Base-by-base conservation (phyloP, 2,797 vertebrate species). In the Crenichthys baileyi region DNA sequence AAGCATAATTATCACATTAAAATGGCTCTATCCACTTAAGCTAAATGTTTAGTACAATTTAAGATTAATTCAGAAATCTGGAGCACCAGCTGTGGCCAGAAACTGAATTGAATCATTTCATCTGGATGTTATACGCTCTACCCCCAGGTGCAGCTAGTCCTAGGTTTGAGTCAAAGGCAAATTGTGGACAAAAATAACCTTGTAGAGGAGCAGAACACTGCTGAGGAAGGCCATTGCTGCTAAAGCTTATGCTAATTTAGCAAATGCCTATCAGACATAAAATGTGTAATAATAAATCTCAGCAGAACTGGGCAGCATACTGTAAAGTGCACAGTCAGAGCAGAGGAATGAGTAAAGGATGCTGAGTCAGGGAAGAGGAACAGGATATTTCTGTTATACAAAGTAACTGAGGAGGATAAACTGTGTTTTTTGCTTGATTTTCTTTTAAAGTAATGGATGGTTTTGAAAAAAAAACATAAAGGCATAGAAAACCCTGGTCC, bases 41-140 rank as follows among this genome's bases (percentile, higher is more conserved):
- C 50, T 79, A 79, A 85, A 72, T 86, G 83, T 89, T 90, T 81
- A 65, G 82, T 87, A 84, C 81, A 87, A 77, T 60, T 60, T 46
- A 70, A 85, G 79, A 70, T 74, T 71, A 80, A 83, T 72, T 86
- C 67, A 87, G 76, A 85, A 79, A 75, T 75, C 76, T 71, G 73
- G 55, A 7, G 73, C 79, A 78, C 24, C 39, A 73, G 79, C 79
- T 75, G 73, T 79, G 80, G 85, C 71, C 86, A 88, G 72, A 90
- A 88, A 89, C 80, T 71, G 81, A 88, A 91, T 85, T 77, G 88
- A 76, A 76, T 86, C 55, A 82, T 81, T 88, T 74, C 70, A 88
- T 89, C 51, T 68, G 76, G 83, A 79, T 51, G 15, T 48, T 71
- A 73, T 79, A 7, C 56, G 63, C 70, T 31, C 26, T 50, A 20